Percentiles rank a stretch among this genome's conserved stretches.
Conservation (phyloP, 2,888 invertebrate species). For the Polylopha cassiicola region DNA sequence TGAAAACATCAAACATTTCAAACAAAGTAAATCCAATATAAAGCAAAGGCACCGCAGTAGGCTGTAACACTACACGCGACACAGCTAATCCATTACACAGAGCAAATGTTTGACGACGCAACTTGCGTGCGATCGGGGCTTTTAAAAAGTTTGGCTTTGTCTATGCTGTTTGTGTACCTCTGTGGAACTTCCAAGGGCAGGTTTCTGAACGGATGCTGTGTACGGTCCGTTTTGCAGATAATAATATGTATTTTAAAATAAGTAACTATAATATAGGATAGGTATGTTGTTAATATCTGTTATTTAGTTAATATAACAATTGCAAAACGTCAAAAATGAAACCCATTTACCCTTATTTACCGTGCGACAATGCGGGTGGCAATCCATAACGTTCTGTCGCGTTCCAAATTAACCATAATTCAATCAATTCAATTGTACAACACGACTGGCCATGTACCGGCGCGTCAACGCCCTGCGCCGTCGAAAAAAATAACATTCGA, state of each 20-base stretch:
- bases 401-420: constrained; percentile 66
- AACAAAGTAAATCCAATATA: constrained; percentile 17
- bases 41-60: constrained; percentile 27
- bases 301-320: background rate
- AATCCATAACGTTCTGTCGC: constrained; percentile 59
- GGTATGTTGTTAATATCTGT: too few relatives aligned
- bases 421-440: constrained; percentile 73
- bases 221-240: too few relatives aligned
- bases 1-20: constrained; percentile 17
- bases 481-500: constrained; percentile 59
- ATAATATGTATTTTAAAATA: too few relatives aligned
- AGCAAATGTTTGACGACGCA: constrained; percentile 25
- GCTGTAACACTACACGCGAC: constrained; percentile 50
- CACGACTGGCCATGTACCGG: constrained; percentile 61
- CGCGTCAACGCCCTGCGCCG: constrained; percentile 67
- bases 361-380: constrained; percentile 62
- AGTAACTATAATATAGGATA: too few relatives aligned
- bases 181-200: constrained; percentile 15
- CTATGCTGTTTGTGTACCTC: constrained; percentile 42
- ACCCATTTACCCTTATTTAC: constrained; percentile 45
- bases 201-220: too few relatives aligned
- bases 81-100: constrained; percentile 60
- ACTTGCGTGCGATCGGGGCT: constrained; percentile 18
- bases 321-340: constrained; percentile 2
- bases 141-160: constrained; percentile 33